Evolutionary conservation across 2,888 invertebrate species (phyloP).

Genomic region (Meloe dianella): DNA sequence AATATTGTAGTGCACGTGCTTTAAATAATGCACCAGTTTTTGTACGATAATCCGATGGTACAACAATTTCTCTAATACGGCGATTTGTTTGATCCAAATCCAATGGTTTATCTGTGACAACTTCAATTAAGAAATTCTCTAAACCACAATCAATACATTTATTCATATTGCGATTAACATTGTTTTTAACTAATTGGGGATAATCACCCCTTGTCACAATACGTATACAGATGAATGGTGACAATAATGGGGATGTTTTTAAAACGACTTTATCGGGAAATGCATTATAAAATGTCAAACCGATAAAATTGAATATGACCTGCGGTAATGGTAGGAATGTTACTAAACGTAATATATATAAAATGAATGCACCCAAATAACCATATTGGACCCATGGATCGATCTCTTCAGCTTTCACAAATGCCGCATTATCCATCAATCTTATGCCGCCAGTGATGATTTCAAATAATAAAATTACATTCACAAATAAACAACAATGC

Average conservation of each 20-base stretch:
- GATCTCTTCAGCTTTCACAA: slow-evolving; percentile 59
- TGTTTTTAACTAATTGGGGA: slow-evolving; percentile 85
- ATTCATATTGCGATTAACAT: slow-evolving; percentile 86
- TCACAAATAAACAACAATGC: slow-evolving; percentile 77
- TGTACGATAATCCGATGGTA: slow-evolving; percentile 84
- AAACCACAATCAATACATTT: slow-evolving; percentile 87
- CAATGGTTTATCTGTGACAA: slow-evolving; percentile 90
- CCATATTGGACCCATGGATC: slow-evolving; percentile 88
- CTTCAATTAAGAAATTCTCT: slow-evolving; percentile 95
- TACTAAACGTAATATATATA: slow-evolving; percentile 80
- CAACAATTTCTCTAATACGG: slow-evolving; percentile 85
- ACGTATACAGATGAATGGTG: slow-evolving; percentile 93
- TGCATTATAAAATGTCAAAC: slow-evolving; percentile 88
- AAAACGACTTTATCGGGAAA: slow-evolving; percentile 87
- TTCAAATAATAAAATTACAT: slow-evolving; percentile 78
- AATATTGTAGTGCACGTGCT: slow-evolving; percentile 93
- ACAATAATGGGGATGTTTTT: slow-evolving; percentile 88
- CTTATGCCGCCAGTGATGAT: slow-evolving; percentile 61
- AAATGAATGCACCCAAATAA: slow-evolving; percentile 71
- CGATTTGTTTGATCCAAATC: slow-evolving; percentile 74
- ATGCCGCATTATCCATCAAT: slow-evolving; percentile 60
- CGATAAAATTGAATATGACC: slow-evolving; percentile 86
- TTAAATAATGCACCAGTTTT: slow-evolving; percentile 93
- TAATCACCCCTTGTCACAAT: slow-evolving; percentile 95
- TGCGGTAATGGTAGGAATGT: slow-evolving; percentile 89